Conservation (phyloP, 2,113 vertebrate species). For the Columba janthina region DNA sequence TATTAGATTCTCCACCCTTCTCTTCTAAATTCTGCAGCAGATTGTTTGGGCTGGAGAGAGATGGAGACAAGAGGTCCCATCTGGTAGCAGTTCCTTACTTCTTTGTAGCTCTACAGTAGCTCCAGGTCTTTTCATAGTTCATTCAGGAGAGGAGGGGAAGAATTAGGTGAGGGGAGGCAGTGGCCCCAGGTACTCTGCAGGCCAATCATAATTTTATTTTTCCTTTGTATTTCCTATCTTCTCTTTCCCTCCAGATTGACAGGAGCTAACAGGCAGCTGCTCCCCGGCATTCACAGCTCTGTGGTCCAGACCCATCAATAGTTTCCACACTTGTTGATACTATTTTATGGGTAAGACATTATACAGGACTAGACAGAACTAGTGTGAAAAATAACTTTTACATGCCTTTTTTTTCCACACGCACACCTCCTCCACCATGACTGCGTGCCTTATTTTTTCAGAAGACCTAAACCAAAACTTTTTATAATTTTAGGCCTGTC, state of each 20-base stretch:
- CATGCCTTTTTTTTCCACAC: background rate
- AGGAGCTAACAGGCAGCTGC: constrained; percentile 59
- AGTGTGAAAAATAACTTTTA: constrained; percentile 55
- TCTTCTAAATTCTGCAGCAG: constrained; percentile 80
- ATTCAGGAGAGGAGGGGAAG: constrained; percentile 23
- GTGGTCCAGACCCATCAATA: constrained; percentile 66
- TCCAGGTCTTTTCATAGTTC: constrained; percentile 75
- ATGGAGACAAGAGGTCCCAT: constrained; percentile 83
- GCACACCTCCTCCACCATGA: rapidly evolving
- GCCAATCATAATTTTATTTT: background rate
- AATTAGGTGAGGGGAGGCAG: background rate
- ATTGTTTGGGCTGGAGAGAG: constrained; percentile 83
- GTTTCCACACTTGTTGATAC: constrained; percentile 63
- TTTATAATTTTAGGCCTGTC: background rate
- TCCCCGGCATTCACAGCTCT: constrained; percentile 50
- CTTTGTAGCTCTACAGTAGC: constrained; percentile 73
- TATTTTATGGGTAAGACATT: constrained; percentile 59
- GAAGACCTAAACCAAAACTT: background rate
- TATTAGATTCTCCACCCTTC: constrained; percentile 77
- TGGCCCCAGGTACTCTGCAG: background rate
- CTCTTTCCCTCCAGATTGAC: background rate
- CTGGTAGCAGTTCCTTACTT: constrained; percentile 78
- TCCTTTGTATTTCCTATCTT: background rate
- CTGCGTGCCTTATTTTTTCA: background rate
- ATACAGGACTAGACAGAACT: constrained; percentile 57